Evolutionary conservation across 2,888 invertebrate species (phyloP).

Genomic region (Leptodirus hochenwartii): DNA sequence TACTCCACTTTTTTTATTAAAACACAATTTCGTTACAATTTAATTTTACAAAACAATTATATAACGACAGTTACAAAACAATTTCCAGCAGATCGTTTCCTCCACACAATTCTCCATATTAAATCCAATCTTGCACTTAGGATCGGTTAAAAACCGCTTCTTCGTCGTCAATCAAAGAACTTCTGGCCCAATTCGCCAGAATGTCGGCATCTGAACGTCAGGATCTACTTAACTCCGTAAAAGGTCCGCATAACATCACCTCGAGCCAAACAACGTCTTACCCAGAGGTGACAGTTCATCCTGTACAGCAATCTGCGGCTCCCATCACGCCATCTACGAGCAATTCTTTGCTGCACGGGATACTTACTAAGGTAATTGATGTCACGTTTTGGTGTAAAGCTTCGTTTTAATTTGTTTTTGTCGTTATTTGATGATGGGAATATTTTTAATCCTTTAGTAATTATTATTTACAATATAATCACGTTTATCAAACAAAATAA

Average conservation of each 20-base stretch:
- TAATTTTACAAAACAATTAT: no score
- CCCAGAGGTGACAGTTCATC: conserved; percentile 63
- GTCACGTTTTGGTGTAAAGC: not conserved
- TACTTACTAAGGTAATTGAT: conserved; percentile 44
- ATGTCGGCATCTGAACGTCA: conserved; percentile 33
- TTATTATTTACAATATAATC: conserved; percentile 5
- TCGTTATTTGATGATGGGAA: not conserved
- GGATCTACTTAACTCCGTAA: conserved; percentile 22
- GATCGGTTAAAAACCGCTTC: no score
- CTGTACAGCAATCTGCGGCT: conserved; percentile 31
- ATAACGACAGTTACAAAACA: no score
- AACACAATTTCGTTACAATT: no score
- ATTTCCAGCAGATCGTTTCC: no score
- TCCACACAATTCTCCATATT: no score
- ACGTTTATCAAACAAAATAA: no score
- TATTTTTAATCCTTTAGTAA: not conserved
- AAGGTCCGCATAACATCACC: conserved; percentile 28
- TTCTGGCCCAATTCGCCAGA: conserved; percentile 55
- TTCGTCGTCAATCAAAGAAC: conserved; percentile 49
- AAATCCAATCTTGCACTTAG: no score
- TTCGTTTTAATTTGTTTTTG: conserved; percentile 4
- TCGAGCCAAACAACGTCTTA: conserved; percentile 41
- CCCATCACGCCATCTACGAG: conserved; percentile 29
- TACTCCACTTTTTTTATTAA: no score
- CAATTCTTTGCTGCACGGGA: conserved; percentile 55